Evolutionary conservation across 2,113 vertebrate genomes (phyloP), one percentile per base, ranked within the genome.

Genomic region (Psettodes erumei): DNA sequence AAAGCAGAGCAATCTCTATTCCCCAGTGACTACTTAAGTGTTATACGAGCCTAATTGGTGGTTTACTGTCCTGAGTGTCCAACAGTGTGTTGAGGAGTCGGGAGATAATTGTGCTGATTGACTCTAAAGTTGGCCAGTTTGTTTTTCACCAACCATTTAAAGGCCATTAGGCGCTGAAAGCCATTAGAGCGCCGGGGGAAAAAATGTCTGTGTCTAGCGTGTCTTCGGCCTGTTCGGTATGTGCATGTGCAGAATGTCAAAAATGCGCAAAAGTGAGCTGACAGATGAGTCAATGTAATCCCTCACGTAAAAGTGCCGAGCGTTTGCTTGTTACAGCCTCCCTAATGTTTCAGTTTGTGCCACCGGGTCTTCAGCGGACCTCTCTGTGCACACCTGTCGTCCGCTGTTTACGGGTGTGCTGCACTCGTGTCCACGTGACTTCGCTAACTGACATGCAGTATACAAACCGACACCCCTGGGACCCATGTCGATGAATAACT

Each of bases 101-200:
- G 35, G 70, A 56, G 76, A 58, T 88, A 79, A 88, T 87, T 87
- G 66, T 71, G 1, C 58, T 55, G 66, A 81, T 74, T 77, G 84
- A 70, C 68, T 76, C 8, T 23, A 69, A 47, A 48, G 58, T 54
- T 74, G 51, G 16, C 69, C 80, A 25, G 66, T 59, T 78, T 80
- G 56, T 68, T 84, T 72, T 74, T 78, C 63, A 65, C 51, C 38
- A 75, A 77, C 86, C 64, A 75, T 85, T 85, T 81, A 75, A 83
- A 80, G 68, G 23, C 68, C 80, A 79, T 87, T 81, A 86, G 50
- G 65, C 18, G 30, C 30, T 62, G 30, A 33, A 53, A 18, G 54
- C 77, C 27, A 70, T 71, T 65, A 61, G 59, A 65, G 28, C 28
- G 45, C 62, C 66, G 45, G 25, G n/a, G n/a, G n/a, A n/a, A 50